A percentile compares a stretch with the other conserved stretches of the same genome.
phyloP scores from a whole-genome alignment of 2,888 invertebrate genomes.

The Pomacea canaliculata region DNA sequence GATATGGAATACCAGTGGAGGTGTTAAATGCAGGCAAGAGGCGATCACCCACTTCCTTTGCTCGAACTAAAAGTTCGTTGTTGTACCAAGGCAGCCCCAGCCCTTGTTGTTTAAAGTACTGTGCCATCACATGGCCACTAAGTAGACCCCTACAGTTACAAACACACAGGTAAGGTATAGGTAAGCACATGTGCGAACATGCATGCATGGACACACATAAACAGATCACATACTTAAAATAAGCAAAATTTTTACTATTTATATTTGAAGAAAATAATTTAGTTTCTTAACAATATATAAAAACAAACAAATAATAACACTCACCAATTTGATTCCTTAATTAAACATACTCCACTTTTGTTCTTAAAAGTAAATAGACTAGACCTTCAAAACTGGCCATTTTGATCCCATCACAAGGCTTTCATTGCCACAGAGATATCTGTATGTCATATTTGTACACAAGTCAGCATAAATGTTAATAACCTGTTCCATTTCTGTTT shows the following conservation, averaged over 20 bases:
- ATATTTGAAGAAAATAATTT: not conserved
- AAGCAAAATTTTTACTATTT: too few species aligned
- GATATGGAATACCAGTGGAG: constrained; percentile 95
- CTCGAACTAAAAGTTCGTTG: constrained; percentile 88
- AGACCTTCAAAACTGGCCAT: too few species aligned
- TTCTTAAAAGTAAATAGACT: too few species aligned
- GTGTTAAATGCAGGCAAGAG: constrained; percentile 98
- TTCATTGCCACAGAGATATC: too few species aligned
- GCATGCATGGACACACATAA: constrained; percentile 3
- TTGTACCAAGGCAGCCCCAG: constrained; percentile 72
- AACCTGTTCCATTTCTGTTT: too few species aligned
- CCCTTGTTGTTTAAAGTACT: constrained; percentile 81
- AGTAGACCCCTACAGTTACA: constrained; percentile 80
- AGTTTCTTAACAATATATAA: too few species aligned
- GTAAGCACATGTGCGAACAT: constrained; percentile 10
- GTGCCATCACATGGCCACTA: constrained; percentile 91
- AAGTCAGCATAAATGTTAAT: too few species aligned
- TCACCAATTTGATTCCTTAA: too few species aligned
- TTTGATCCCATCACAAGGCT: too few species aligned
- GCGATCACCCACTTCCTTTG: constrained; percentile 91
- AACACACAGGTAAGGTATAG: not conserved
- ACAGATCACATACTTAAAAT: not conserved
- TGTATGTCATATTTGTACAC: too few species aligned
- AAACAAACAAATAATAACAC: too few species aligned
- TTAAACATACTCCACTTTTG: too few species aligned